Conservation (phyloP, 1,140 invertebrate species). For the Scaptomyza pallida region DNA sequence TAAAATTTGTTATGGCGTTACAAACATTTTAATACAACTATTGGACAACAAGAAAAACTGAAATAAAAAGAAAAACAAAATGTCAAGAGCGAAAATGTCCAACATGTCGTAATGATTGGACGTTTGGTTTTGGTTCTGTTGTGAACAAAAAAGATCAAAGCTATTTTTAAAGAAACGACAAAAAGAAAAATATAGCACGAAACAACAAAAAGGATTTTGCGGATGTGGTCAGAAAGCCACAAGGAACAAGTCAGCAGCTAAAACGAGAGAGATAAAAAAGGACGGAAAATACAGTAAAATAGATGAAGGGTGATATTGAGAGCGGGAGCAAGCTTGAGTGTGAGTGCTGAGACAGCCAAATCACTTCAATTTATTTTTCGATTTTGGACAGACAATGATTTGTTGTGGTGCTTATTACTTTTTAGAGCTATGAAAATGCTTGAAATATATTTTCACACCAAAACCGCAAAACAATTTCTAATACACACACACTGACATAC, state of each 20-base stretch:
- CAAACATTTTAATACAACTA: too few species aligned
- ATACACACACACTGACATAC: conserved; percentile 5
- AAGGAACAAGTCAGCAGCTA: conserved; percentile 38
- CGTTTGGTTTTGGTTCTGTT: conserved; percentile 30
- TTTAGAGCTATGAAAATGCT: conserved; percentile 39
- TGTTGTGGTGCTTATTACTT: conserved; percentile 41
- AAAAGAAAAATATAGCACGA: conserved; percentile 29
- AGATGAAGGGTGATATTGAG: background rate
- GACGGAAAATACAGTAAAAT: background rate
- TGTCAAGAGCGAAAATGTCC: conserved; percentile 6
- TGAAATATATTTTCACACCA: conserved; percentile 62
- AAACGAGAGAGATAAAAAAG: background rate
- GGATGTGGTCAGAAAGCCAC: conserved; percentile 33
- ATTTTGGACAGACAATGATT: conserved; percentile 66
- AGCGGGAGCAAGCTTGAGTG: background rate
- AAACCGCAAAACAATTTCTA: conserved; percentile 44
- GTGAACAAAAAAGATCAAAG: conserved; percentile 64
- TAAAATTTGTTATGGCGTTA: too few species aligned
- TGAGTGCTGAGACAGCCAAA: conserved; percentile 14
- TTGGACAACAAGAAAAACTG: too few species aligned
- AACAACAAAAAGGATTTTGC: conserved; percentile 24
- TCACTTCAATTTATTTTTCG: conserved; percentile 78
- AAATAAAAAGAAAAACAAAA: background rate
- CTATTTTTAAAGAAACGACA: conserved; percentile 66
- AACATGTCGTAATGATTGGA: conserved; percentile 31